phyloP scores from a whole-genome alignment of 1,140 invertebrate species.

The Drosophila suzukii region DNA sequence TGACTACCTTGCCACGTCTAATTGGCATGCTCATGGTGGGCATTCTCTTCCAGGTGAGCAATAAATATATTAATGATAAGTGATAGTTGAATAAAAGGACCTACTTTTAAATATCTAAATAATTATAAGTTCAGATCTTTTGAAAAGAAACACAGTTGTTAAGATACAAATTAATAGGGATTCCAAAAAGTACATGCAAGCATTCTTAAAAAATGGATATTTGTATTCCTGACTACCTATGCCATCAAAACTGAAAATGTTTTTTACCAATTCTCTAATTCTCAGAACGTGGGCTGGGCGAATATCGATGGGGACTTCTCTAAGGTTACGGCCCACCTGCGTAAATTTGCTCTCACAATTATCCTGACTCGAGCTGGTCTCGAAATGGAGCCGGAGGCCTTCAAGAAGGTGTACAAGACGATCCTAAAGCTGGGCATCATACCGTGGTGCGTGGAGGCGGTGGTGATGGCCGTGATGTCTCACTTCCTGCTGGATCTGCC shows the following conservation, averaged over 20 bases:
- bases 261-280: neutral
- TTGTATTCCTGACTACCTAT: neutral
- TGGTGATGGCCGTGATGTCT: slow-evolving; percentile 87
- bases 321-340: slow-evolving; percentile 88
- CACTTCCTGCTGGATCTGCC: slow-evolving; percentile 92
- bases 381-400: slow-evolving; percentile 93
- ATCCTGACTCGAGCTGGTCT: slow-evolving; percentile 97
- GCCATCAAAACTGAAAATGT: neutral
- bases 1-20: slow-evolving; percentile 93
- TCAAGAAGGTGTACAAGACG: slow-evolving; percentile 91
- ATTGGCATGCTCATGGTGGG: slow-evolving; percentile 94
- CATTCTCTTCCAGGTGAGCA: slow-evolving; percentile 88
- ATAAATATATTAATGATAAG: too few species aligned
- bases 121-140: too few species aligned
- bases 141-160: too few species aligned
- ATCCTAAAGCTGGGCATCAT: slow-evolving; percentile 93
- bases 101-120: too few species aligned
- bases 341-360: slow-evolving; percentile 95
- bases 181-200: too few species aligned
- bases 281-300: slow-evolving; percentile 90
- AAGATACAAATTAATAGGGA: too few species aligned
- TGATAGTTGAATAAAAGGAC: too few species aligned
- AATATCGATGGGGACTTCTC: slow-evolving; percentile 88
- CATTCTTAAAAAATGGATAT: too few species aligned
- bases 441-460: slow-evolving; percentile 94